Base-by-base conservation (phyloP, 2,888 invertebrate species). In the Amaurobius ferox region DNA sequence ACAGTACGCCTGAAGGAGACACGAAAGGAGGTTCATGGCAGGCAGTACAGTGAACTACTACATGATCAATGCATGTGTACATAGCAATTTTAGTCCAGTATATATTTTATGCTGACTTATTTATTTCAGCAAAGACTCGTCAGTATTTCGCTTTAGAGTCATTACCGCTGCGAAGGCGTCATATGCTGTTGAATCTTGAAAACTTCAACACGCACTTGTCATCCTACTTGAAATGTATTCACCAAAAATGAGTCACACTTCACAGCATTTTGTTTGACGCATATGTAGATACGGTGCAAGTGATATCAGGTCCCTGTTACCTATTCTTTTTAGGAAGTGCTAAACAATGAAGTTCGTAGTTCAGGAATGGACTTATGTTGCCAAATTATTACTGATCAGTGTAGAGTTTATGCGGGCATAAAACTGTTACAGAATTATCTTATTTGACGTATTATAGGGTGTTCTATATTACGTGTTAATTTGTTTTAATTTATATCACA, bases 81-180 rank as follows among this genome's bases (percentile, higher is more conserved):
- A 74, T 73, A 80, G 67, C 29, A 40, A 70, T 70, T 81, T 74
- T 81, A 85, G 77, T 77, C 77, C 70, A 72, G 71, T 72, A 85
- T 85, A 66, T 71, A 62, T 64, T 62, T 77, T 77, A 83, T 68
- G 83, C 83, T 83, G 76, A 81, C 70, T 48, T 81, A 81, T 81
- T 81, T 81, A 83, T 83, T 83, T 77, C 76, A 67, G 72, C 72
- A 30, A 68, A 68, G 68, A 26, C 13, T 68, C 40, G 13, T 23
- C 1, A n/a, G 35, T 44, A 7, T 44, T 26, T 28, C 0, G 28
- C 30, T 66, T 28, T 62, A 9, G 13, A 62, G 26, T 62, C 62
- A 23, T 62, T 23, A 16, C 13, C 28, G 13, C 7, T 26, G 6
- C 62, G 6, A 23, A 62, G 62, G 16, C 0, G 2, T 7, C 16